Evolutionary conservation across 2,113 vertebrate species (phyloP).

Genomic region (Chiloscyllium plagiosum): DNA sequence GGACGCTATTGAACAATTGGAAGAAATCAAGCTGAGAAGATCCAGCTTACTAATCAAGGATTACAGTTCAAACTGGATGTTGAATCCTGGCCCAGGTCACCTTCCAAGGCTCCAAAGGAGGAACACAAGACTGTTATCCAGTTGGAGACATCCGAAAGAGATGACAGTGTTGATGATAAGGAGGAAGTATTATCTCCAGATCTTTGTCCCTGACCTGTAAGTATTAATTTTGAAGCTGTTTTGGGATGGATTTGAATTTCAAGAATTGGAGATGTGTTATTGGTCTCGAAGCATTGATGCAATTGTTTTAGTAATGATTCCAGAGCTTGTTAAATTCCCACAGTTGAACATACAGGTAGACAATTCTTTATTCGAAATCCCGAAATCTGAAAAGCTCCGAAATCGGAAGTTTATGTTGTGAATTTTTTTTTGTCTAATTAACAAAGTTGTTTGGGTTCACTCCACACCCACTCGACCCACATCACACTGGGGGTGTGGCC

Average conservation of each 20-base stretch:
- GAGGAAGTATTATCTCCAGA: constrained; percentile 87
- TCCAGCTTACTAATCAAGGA: constrained; percentile 62
- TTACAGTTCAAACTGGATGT: constrained; percentile 51
- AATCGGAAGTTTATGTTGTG: too few relatives aligned
- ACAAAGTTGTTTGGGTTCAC: too few relatives aligned
- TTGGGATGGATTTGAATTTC: background rate
- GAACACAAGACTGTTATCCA: constrained; percentile 48
- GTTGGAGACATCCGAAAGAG: constrained; percentile 58
- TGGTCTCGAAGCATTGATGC: background rate
- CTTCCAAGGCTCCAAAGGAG: constrained; percentile 44
- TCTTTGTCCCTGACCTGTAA: constrained; percentile 76
- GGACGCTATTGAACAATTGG: constrained; percentile 71
- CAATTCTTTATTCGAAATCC: too few relatives aligned
- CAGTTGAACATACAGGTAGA: background rate
- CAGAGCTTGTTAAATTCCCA: background rate
- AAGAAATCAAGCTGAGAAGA: constrained; percentile 81
- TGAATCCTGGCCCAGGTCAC: constrained; percentile 7
- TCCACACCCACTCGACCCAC: too few relatives aligned
- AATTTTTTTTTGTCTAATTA: too few relatives aligned
- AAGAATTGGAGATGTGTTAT: background rate
- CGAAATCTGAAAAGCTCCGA: too few relatives aligned
- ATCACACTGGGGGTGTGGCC: too few relatives aligned
- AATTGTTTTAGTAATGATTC: background rate
- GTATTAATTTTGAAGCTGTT: constrained; percentile 48
- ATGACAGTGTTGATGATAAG: constrained; percentile 65